These are phyloP conservation scores for Drosophila melanogaster DNA, from an alignment of 1,140 invertebrate genomes.

Conservation along the genomic window DNA sequence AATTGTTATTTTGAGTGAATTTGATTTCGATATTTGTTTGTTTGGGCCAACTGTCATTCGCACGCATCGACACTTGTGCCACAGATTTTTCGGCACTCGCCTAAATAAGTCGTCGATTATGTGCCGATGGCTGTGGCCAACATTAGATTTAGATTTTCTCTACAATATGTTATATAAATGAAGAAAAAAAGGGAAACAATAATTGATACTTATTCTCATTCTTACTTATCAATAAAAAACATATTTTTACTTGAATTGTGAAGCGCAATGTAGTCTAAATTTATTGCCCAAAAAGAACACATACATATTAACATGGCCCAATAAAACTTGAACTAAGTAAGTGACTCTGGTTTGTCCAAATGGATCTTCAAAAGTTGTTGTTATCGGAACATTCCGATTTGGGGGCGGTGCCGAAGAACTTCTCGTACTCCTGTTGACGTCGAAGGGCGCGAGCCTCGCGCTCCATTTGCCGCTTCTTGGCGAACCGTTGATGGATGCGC, in stretches of 20 bases:
- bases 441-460: constrained; percentile 67
- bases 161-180: background rate
- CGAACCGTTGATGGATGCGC: constrained; percentile 90
- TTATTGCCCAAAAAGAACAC: constrained; percentile 52
- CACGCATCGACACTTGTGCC: constrained; percentile 54
- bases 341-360: constrained; percentile 7
- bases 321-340: constrained; percentile 76
- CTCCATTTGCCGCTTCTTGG: constrained; percentile 88
- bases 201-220: background rate
- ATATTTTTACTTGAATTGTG: background rate
- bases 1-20: constrained; percentile 46
- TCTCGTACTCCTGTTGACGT: constrained; percentile 77
- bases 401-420: constrained; percentile 73
- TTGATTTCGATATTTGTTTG: constrained; percentile 38
- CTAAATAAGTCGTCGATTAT: constrained; percentile 53
- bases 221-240: no score
- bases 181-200: background rate
- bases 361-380: constrained; percentile 54
- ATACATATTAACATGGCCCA: constrained; percentile 61
- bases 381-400: constrained; percentile 63
- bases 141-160: background rate
- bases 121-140: constrained; percentile 17
- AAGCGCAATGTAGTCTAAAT: constrained; percentile 22
- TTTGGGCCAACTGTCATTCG: constrained; percentile 55
- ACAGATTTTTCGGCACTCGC: constrained; percentile 14